Evolutionary conservation across 2,113 vertebrate genomes (phyloP).

Genomic region (Hippocampus barbouri): DNA sequence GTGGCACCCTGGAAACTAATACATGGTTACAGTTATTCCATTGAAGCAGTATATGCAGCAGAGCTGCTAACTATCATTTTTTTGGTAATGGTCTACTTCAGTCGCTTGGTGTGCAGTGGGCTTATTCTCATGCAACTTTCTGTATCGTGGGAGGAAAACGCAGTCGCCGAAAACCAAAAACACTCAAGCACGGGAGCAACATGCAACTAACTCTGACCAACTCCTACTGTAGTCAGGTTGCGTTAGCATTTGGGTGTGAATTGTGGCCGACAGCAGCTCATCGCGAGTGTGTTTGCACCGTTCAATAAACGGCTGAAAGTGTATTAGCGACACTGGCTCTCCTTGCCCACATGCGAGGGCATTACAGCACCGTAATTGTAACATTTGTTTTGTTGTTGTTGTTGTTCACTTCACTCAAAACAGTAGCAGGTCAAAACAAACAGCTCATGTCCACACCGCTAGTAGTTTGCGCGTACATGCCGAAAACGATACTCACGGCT

Average conservation of each 20-base stretch:
- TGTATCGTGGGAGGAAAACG: neutral
- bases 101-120: neutral
- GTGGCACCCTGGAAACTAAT: too few relatives aligned
- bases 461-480: neutral
- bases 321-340: neutral
- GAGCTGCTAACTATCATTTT: neutral
- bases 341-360: neutral
- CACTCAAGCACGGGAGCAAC: neutral
- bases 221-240: neutral
- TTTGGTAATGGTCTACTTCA: neutral
- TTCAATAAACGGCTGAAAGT: neutral
- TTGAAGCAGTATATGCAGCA: neutral
- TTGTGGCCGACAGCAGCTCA: neutral
- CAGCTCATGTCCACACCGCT: neutral
- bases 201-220: neutral
- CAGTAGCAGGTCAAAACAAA: neutral
- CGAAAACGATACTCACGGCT: conserved; percentile 57
- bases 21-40: neutral
- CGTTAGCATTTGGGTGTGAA: neutral
- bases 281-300: neutral
- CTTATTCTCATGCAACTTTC: neutral
- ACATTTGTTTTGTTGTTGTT: neutral
- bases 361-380: neutral
- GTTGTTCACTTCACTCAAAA: too few relatives aligned
- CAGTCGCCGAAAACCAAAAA: neutral